Percentiles rank a stretch among this genome's conserved stretches.
phyloP scores from a whole-genome alignment of 2,888 invertebrate genomes.

The Sarcophaga rosellei region DNA sequence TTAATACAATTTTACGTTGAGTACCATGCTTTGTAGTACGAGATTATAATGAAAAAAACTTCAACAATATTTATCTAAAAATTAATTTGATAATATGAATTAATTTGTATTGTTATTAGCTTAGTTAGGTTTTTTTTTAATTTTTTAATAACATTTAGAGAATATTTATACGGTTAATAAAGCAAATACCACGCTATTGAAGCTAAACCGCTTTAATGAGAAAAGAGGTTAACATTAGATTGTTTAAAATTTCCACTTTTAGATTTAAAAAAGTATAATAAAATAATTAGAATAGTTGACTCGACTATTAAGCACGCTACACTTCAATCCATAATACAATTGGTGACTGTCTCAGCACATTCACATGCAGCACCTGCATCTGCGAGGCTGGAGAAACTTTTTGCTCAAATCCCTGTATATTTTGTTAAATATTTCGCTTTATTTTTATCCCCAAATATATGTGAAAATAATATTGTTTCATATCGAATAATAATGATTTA shows the following conservation, averaged over 20 bases:
- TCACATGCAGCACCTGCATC: too few relatives aligned
- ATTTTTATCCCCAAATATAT: not conserved
- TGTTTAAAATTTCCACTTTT: not conserved
- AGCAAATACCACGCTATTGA: not conserved
- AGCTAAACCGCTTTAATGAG: slow-evolving; percentile 5
- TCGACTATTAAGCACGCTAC: too few relatives aligned
- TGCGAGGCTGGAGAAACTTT: too few relatives aligned
- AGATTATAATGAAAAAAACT: not conserved
- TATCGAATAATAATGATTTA: not conserved
- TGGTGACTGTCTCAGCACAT: too few relatives aligned
- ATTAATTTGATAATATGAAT: slow-evolving; percentile 42
- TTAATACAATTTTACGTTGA: slow-evolving; percentile 13
- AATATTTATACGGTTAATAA: slow-evolving; percentile 29
- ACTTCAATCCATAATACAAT: too few relatives aligned
- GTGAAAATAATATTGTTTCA: slow-evolving; percentile 43
- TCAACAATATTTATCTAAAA: slow-evolving; percentile 12
- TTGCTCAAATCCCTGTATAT: too few relatives aligned
- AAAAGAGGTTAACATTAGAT: not conserved
- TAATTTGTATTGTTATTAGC: slow-evolving; percentile 9
- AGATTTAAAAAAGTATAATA: not conserved
- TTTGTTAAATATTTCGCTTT: too few relatives aligned
- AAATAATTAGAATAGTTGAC: too few relatives aligned
- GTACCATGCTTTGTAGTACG: not conserved
- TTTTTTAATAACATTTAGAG: not conserved
- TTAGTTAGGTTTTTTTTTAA: not conserved